Evolutionary conservation across 2,113 vertebrate genomes (phyloP), one percentile per base, ranked within the genome.

Genomic region (Neodontobutis hainanensis): DNA sequence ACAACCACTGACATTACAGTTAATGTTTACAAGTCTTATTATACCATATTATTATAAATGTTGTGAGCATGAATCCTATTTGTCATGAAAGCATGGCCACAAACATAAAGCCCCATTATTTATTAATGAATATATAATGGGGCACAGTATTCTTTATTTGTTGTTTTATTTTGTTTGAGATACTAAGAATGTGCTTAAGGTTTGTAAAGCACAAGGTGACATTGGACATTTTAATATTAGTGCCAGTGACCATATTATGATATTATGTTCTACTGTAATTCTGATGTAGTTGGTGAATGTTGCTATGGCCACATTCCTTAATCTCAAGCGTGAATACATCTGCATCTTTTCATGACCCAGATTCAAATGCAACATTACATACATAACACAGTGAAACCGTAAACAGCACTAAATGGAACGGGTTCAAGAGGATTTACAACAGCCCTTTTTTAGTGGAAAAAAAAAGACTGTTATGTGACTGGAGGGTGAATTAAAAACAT

Each of bases 121-220:
- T 65, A 45, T 70, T 85, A n/a, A n/a, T n/a, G n/a, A n/a, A n/a
- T n/a, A n/a, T n/a, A n/a, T n/a, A n/a, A n/a, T n/a, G n/a, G n/a
- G n/a, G n/a, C n/a, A n/a, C n/a, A n/a, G n/a, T n/a, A 88, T 92
- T 83, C 89, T 87, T 88, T 90, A 92, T 91, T 92, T 77, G 51
- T 35, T 59, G 48, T 72, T 50, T 82, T 72, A 73, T 75, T 82
- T 61, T 11, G 15, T 32, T 27, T 38, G 52, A 5, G 7, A 68
- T 11, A n/a, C 34, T 0, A 32, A 67, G 61, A 67, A 63, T 70
- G 48, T 12, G 15, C 45, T 57, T 49, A 44, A 73, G 32, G 11
- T 53, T 34, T 65, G 61, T 65, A 36, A 51, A 65, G 52, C 66
- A 12, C n/a, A 65, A 68, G 35, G 48, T 51, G 65, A 67, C 68